Percentiles rank a stretch among this genome's conserved stretches.
Conservation (phyloP, 2,797 vertebrate species). For the Arrhamphus sclerolepis region DNA sequence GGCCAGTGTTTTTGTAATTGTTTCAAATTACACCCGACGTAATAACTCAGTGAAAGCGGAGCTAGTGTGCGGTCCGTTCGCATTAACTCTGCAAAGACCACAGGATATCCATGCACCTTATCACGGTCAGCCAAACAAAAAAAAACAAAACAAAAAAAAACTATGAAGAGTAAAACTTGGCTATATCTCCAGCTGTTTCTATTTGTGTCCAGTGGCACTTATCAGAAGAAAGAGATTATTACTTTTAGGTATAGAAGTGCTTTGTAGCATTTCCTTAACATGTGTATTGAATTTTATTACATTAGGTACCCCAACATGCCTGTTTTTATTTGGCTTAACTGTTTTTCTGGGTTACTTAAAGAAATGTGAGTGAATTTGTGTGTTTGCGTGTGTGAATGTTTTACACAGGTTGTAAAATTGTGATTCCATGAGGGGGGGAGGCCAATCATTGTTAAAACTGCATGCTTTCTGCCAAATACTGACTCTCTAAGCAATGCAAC, state of each 20-base stretch:
- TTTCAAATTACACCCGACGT: slow-evolving; percentile 82
- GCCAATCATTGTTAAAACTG: slow-evolving; percentile 71
- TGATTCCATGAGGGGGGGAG: slow-evolving; percentile 56
- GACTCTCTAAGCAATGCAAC: slow-evolving; percentile 58
- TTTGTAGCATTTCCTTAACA: slow-evolving; percentile 68
- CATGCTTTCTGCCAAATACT: slow-evolving; percentile 70
- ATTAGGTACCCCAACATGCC: slow-evolving; percentile 48
- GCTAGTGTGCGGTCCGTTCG: slow-evolving; percentile 69
- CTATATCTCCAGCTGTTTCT: slow-evolving; percentile 61
- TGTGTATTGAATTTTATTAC: slow-evolving; percentile 68
- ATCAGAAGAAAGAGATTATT: slow-evolving; percentile 52
- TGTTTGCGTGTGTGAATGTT: slow-evolving; percentile 43
- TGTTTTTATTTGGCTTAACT: slow-evolving; percentile 71
- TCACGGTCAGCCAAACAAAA: slow-evolving; percentile 34
- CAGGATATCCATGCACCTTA: slow-evolving; percentile 75
- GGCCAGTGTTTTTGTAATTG: slow-evolving; percentile 84
- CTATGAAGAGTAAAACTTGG: slow-evolving; percentile 53
- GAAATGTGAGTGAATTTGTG: slow-evolving; percentile 29
- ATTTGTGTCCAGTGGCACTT: slow-evolving; percentile 62
- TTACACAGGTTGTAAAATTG: slow-evolving; percentile 72
- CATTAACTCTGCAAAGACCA: slow-evolving; percentile 71
- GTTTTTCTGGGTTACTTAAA: slow-evolving; percentile 60
- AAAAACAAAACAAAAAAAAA: slow-evolving; percentile 54
- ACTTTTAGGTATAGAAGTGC: slow-evolving; percentile 59
- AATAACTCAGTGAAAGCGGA: slow-evolving; percentile 79